These are phyloP conservation scores for Torymus auratus DNA, from an alignment of 2,888 invertebrate genomes.

Conservation along the genomic window DNA sequence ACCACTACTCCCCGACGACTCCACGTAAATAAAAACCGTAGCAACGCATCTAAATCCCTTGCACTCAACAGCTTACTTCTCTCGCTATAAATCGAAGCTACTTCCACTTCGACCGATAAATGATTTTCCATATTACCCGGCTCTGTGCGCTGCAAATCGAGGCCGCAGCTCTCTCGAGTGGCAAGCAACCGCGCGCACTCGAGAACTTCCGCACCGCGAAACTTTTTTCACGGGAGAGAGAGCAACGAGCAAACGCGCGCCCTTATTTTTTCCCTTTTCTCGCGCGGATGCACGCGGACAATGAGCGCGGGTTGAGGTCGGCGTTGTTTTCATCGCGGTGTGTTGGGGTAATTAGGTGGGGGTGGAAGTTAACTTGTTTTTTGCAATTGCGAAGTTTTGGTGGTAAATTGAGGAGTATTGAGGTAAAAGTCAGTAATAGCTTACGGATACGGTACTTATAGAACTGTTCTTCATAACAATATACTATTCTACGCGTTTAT, in stretches of 20 bases:
- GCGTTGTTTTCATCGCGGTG: background rate
- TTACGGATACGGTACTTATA: no score
- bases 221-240: background rate
- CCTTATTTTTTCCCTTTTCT: constrained; percentile 3
- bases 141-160: background rate
- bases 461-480: no score
- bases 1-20: no score
- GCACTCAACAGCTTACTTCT: no score
- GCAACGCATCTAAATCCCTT: background rate
- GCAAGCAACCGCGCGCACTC: background rate
- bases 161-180: constrained; percentile 8
- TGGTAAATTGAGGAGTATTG: no score
- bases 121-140: constrained; percentile 35
- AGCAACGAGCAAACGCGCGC: background rate
- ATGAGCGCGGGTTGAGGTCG: background rate
- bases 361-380: no score
- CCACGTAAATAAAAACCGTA: no score
- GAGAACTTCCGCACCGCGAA: constrained; percentile 4
- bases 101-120: constrained; percentile 9
- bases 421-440: no score
- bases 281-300: constrained; percentile 13
- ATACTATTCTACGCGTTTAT: no score
- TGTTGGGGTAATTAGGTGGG: no score
- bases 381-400: no score
- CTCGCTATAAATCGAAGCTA: constrained; percentile 30